These are phyloP conservation scores for Hemibagrus wyckioides DNA, from an alignment of 2,113 vertebrate genomes.

Conservation along the genomic window DNA sequence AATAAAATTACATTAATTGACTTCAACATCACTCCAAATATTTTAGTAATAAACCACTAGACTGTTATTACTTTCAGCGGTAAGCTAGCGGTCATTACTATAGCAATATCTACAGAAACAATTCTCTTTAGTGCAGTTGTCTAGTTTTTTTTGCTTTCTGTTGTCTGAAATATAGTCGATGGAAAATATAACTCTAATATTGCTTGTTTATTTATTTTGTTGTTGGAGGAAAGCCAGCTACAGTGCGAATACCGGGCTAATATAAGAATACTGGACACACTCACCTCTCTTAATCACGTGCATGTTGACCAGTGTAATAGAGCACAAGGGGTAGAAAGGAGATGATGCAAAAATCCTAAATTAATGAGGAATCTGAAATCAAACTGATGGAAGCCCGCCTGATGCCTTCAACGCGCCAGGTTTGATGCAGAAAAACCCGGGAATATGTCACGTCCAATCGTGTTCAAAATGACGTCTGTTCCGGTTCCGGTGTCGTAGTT, in stretches of 20 bases:
- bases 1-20: too few species aligned
- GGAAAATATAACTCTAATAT: background rate
- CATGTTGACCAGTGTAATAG: constrained; percentile 68
- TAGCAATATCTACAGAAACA: background rate
- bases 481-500: background rate
- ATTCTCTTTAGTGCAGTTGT: background rate
- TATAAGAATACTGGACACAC: background rate
- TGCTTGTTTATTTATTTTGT: too few species aligned
- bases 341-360: background rate
- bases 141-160: background rate
- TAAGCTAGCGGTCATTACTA: background rate
- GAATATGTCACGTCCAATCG: background rate
- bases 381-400: background rate
- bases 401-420: background rate
- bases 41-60: background rate
- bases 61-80: background rate
- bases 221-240: background rate
- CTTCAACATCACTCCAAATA: background rate
- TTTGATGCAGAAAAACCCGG: background rate
- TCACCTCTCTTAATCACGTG: constrained; percentile 92
- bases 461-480: background rate
- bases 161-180: background rate
- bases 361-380: background rate
- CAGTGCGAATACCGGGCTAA: background rate
- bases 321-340: background rate